Percentiles rank a stretch among this genome's conserved stretches.
Evolutionary conservation across 2,888 invertebrate species (phyloP).

Genomic region (Carcina quercana): DNA sequence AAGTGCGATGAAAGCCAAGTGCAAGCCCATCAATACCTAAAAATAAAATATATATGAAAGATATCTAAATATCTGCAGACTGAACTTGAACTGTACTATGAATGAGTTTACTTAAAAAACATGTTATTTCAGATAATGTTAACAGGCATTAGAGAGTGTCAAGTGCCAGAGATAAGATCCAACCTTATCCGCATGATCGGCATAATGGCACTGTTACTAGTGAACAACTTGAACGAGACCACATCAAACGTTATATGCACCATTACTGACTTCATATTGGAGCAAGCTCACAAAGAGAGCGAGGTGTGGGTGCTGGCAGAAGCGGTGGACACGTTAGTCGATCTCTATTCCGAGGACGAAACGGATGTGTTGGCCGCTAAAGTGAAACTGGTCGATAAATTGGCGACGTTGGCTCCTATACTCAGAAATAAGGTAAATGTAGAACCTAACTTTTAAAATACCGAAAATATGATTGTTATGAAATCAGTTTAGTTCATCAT

Average conservation of each 20-base stretch:
- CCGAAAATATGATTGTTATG: not conserved
- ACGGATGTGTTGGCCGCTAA: conserved; percentile 78
- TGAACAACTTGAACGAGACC: conserved; percentile 48
- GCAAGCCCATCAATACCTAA: too few relatives aligned
- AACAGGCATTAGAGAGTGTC: conserved; percentile 66
- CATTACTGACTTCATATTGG: conserved; percentile 76
- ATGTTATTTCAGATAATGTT: conserved; percentile 73
- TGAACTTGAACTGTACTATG: too few relatives aligned
- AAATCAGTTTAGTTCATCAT: not conserved
- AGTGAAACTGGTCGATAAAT: conserved; percentile 76
- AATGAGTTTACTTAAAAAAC: too few relatives aligned
- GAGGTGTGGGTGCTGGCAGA: conserved; percentile 84
- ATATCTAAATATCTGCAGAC: too few relatives aligned
- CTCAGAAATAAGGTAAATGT: conserved; percentile 78
- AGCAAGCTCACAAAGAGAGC: conserved; percentile 74
- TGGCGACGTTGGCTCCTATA: conserved; percentile 71
- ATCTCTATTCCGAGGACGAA: conserved; percentile 85
- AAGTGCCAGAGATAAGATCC: conserved; percentile 71
- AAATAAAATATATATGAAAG: too few relatives aligned
- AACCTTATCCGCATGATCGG: conserved; percentile 76
- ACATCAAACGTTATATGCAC: conserved; percentile 48
- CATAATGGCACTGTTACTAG: conserved; percentile 65
- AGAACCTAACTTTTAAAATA: not conserved
- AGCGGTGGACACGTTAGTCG: conserved; percentile 83
- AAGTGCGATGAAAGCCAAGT: too few relatives aligned